Evolutionary conservation across 2,113 vertebrate genomes (phyloP).

Genomic region (Mormoops blainvillei): DNA sequence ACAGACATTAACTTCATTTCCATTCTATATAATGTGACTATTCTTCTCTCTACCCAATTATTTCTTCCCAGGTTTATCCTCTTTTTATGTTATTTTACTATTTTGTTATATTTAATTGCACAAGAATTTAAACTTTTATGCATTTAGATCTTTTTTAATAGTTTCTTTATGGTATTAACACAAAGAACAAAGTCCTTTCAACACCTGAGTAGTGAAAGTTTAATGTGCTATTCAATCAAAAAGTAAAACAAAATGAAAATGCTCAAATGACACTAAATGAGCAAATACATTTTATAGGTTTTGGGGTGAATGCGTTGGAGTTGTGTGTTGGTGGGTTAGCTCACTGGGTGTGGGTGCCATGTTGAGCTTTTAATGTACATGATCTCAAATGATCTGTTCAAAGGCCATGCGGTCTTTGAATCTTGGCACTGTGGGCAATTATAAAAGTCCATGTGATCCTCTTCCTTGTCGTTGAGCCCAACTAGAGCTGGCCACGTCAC

Average conservation of each 20-base stretch:
- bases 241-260: not conserved
- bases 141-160: not conserved
- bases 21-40: too few relatives aligned
- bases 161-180: not conserved
- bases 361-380: fast-evolving
- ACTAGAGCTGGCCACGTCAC: not conserved
- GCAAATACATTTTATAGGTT: not conserved
- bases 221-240: not conserved
- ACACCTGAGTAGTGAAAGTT: not conserved
- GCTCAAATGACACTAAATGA: not conserved
- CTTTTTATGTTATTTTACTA: not conserved
- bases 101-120: not conserved
- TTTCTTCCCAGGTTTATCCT: not conserved
- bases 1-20: not conserved
- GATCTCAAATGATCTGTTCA: not conserved
- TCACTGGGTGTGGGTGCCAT: fast-evolving
- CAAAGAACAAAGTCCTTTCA: not conserved
- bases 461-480: not conserved
- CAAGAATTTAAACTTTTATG: not conserved
- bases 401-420: not conserved
- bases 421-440: not conserved
- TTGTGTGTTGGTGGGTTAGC: not conserved
- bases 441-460: not conserved
- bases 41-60: not conserved
- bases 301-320: not conserved